phyloP scores from a whole-genome alignment of 2,888 invertebrate species.

The Frankliniella intonsa region DNA sequence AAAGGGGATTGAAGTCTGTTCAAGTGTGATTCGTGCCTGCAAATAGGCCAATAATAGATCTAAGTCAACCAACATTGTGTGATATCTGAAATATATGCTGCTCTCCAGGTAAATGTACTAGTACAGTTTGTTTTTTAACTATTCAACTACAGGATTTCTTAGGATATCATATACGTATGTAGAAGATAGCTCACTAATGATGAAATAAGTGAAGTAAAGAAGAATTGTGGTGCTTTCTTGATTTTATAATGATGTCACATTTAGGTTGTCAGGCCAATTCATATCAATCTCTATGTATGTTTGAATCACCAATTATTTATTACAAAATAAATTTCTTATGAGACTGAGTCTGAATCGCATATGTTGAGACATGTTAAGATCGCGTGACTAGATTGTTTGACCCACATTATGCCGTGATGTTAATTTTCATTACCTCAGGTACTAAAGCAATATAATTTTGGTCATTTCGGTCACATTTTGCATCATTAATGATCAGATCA shows the following conservation, averaged over 20 bases:
- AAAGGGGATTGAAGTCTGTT: neutral
- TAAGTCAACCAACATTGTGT: conserved; percentile 20
- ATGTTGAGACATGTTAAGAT: neutral
- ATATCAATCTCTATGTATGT: too few relatives aligned
- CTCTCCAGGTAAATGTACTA: neutral
- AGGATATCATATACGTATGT: too few relatives aligned
- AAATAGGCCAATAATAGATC: conserved; percentile 19
- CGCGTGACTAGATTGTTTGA: neutral
- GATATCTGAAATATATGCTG: neutral
- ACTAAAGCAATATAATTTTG: neutral
- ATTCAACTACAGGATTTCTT: too few relatives aligned
- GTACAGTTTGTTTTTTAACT: neutral
- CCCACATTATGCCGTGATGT: neutral
- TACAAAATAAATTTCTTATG: neutral
- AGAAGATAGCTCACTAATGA: too few relatives aligned
- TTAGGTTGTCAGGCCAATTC: too few relatives aligned
- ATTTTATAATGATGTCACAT: too few relatives aligned
- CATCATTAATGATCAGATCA: neutral
- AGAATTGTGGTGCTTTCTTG: too few relatives aligned
- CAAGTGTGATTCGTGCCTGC: conserved; percentile 16
- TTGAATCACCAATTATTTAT: neutral
- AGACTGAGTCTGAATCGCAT: neutral
- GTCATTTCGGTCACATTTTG: neutral
- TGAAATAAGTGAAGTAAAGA: too few relatives aligned
- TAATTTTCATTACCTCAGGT: neutral